Evolutionary conservation across 1,140 invertebrate species (phyloP).

Genomic region (Atopsyche davidsoni): DNA sequence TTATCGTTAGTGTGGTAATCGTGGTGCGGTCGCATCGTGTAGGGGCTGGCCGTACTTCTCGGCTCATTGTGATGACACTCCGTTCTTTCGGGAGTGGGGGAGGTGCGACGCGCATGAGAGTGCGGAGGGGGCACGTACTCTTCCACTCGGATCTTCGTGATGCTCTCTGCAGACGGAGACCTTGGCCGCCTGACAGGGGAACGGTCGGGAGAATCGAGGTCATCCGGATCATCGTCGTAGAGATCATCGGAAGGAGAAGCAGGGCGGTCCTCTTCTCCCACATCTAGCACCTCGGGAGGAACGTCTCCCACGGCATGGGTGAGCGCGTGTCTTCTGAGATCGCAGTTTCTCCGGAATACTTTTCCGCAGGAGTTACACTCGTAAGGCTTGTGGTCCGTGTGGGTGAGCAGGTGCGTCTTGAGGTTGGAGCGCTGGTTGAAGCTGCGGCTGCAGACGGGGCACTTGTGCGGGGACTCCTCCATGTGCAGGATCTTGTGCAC

Average conservation of each 20-base stretch:
- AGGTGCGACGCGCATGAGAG: conserved; percentile 33
- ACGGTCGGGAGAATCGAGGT: conserved; percentile 52
- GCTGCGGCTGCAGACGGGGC: conserved; percentile 79
- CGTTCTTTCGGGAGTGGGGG: conserved; percentile 51
- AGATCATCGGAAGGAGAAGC: conserved; percentile 43
- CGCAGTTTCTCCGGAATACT: conserved; percentile 80
- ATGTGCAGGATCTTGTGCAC: conserved; percentile 90
- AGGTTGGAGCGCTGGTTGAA: conserved; percentile 90
- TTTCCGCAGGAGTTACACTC: conserved; percentile 87
- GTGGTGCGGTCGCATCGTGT: conserved; percentile 59
- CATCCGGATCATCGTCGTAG: conserved; percentile 53
- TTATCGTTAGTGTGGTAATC: conserved; percentile 46
- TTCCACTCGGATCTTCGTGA: conserved; percentile 43
- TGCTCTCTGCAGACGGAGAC: conserved; percentile 44
- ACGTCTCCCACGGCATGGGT: conserved; percentile 81
- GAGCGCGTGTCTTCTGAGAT: conserved; percentile 73
- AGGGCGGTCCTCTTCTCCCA: conserved; percentile 57
- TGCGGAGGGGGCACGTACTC: conserved; percentile 30
- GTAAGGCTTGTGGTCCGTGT: conserved; percentile 92
- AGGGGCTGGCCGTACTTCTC: conserved; percentile 52
- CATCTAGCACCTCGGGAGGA: conserved; percentile 60
- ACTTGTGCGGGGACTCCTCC: conserved; percentile 89
- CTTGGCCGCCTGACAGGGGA: conserved; percentile 48
- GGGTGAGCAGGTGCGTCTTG: conserved; percentile 90
- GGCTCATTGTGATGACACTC: conserved; percentile 60